Percentiles rank a stretch among this genome's conserved stretches.
phyloP scores from a whole-genome alignment of 2,113 vertebrate genomes.

The Callipepla californica region DNA sequence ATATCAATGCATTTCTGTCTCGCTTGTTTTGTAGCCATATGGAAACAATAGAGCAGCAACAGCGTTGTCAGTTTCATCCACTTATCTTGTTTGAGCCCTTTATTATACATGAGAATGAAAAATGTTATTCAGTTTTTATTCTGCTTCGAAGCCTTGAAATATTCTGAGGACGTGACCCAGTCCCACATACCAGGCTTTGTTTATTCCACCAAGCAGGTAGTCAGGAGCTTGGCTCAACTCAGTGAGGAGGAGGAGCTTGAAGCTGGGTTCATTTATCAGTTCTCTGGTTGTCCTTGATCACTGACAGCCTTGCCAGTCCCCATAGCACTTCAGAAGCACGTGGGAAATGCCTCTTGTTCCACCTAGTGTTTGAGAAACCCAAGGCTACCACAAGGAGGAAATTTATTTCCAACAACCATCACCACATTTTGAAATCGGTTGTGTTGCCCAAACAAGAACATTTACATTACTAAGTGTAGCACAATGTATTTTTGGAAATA shows the following conservation, averaged over 20 bases:
- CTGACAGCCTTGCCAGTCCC: neutral
- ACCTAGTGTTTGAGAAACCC: neutral
- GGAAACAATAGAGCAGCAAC: constrained; percentile 24
- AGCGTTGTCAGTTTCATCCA: neutral
- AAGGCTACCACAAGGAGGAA: neutral
- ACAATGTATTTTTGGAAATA: neutral
- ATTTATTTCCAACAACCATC: neutral
- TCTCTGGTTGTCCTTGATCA: neutral
- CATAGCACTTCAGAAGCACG: neutral
- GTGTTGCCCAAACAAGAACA: neutral
- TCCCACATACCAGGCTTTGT: neutral
- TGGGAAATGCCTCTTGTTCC: neutral
- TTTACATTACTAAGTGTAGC: neutral
- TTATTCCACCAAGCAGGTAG: neutral
- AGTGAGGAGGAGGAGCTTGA: neutral
- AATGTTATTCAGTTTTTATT: neutral
- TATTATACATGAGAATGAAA: neutral
- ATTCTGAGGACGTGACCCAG: neutral
- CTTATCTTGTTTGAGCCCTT: neutral
- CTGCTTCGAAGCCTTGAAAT: neutral
- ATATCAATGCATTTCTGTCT: constrained; percentile 7
- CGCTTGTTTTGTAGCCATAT: constrained; percentile 32
- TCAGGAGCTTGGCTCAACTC: neutral
- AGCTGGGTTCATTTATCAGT: neutral
- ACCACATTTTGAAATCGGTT: neutral